Percentiles rank a stretch among this genome's conserved stretches.
phyloP scores from a whole-genome alignment of 2,888 invertebrate genomes.

The Spilosoma lubricipeda region DNA sequence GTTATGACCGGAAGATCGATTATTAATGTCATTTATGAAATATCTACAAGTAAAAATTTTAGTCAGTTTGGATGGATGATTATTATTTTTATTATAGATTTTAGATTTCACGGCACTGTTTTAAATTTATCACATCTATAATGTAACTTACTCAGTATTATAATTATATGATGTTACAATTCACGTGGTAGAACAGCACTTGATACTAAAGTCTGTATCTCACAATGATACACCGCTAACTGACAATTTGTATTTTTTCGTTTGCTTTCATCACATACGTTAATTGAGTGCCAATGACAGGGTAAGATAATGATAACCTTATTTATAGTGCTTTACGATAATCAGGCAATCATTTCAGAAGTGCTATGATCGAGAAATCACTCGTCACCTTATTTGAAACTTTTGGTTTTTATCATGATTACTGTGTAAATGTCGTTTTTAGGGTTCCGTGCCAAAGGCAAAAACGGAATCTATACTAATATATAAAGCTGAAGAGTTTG shows the following conservation, averaged over 20 bases:
- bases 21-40: constrained; percentile 46
- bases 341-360: background rate
- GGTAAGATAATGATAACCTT: background rate
- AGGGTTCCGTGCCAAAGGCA: too few relatives aligned
- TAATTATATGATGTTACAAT: background rate
- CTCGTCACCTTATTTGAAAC: too few relatives aligned
- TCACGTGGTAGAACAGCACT: constrained; percentile 3
- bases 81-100: background rate
- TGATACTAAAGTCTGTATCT: constrained; percentile 2
- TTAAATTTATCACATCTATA: background rate
- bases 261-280: background rate
- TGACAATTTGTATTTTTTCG: background rate
- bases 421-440: too few relatives aligned
- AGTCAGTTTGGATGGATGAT: constrained; percentile 1
- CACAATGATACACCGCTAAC: background rate
- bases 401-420: too few relatives aligned
- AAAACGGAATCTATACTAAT: too few relatives aligned
- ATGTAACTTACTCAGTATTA: background rate
- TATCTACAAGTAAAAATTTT: background rate
- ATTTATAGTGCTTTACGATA: background rate
- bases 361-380: too few relatives aligned
- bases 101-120: background rate
- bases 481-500: too few relatives aligned
- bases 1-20: constrained; percentile 47
- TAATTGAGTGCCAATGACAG: background rate